Evolutionary conservation across 2,888 invertebrate genomes (phyloP).

Genomic region (Chaitophorus viminalis): DNA sequence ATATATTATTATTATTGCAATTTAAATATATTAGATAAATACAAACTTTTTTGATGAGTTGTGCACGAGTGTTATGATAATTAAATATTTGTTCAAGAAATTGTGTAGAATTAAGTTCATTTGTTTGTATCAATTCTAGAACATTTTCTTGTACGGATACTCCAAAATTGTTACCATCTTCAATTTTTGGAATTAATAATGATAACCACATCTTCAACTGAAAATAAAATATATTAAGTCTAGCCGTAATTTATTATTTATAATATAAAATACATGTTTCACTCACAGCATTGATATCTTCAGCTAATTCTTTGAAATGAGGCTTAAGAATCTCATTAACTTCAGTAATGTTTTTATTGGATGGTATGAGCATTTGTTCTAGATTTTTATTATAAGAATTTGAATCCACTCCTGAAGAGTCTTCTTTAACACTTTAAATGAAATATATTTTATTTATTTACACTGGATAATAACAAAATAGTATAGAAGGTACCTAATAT

Average conservation of each 20-base stretch:
- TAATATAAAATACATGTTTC: conserved; percentile 29
- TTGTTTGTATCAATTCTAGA: conserved; percentile 92
- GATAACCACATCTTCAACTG: conserved; percentile 99
- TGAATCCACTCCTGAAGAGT: conserved; percentile 21
- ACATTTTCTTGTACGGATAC: conserved; percentile 99
- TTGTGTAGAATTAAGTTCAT: conserved; percentile 96
- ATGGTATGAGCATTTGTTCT: conserved; percentile 80
- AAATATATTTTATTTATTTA: neutral
- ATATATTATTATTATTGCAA: conserved; percentile 20
- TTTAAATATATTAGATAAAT: neutral
- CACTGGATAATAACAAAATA: too few species aligned
- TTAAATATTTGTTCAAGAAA: conserved; percentile 98
- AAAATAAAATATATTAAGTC: conserved; percentile 65
- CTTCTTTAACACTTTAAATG: neutral
- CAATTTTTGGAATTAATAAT: conserved; percentile 98
- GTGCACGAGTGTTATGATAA: conserved; percentile 89
- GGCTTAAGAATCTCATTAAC: conserved; percentile 95
- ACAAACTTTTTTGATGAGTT: conserved; percentile 72
- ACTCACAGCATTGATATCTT: conserved; percentile 91
- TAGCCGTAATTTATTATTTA: neutral
- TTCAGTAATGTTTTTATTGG: conserved; percentile 87
- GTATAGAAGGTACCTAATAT: too few species aligned
- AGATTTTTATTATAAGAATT: conserved; percentile 2
- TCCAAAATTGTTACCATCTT: conserved; percentile 99
- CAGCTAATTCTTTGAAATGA: conserved; percentile 91